A percentile compares a stretch with the other conserved stretches of the same genome.
Conservation (phyloP, 1,140 invertebrate genomes). For the Drosophila orena region DNA sequence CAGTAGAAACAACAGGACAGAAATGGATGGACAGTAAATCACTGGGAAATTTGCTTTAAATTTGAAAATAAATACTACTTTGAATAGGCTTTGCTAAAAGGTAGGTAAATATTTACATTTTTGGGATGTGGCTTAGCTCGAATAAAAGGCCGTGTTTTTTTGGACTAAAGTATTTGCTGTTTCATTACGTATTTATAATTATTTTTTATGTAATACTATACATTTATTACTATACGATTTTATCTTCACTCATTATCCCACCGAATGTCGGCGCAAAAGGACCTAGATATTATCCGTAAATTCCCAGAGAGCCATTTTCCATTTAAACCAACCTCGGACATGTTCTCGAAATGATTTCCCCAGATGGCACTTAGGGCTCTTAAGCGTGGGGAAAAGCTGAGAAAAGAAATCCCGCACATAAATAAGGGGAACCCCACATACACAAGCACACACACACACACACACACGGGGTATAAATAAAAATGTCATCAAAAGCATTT, state of each 20-base stretch:
- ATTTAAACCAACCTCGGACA: constrained; percentile 42
- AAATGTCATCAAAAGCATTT: constrained; percentile 79
- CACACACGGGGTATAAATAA: constrained; percentile 44
- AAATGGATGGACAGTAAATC: constrained; percentile 7
- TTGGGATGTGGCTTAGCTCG: too few relatives aligned
- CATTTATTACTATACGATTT: too few relatives aligned
- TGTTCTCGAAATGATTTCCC: constrained; percentile 60
- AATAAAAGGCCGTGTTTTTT: too few relatives aligned
- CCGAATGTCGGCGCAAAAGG: constrained; percentile 12
- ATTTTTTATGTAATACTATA: background rate
- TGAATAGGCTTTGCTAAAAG: constrained; percentile 11
- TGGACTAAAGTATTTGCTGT: too few relatives aligned
- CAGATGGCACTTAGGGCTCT: constrained; percentile 63
- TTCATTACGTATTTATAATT: background rate
- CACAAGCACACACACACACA: background rate
- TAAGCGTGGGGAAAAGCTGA: constrained; percentile 27
- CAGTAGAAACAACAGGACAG: constrained; percentile 11
- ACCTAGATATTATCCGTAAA: constrained; percentile 1
- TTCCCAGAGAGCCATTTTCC: constrained; percentile 38
- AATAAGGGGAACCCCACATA: constrained; percentile 40
- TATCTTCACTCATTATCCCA: constrained; percentile 26
- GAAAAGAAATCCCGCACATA: constrained; percentile 51
- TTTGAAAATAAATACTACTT: constrained; percentile 5
- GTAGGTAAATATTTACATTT: background rate
- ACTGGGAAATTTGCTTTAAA: constrained; percentile 11